Evolutionary conservation across 1,140 invertebrate genomes (phyloP).

Genomic region (Marisa cornuarietis): DNA sequence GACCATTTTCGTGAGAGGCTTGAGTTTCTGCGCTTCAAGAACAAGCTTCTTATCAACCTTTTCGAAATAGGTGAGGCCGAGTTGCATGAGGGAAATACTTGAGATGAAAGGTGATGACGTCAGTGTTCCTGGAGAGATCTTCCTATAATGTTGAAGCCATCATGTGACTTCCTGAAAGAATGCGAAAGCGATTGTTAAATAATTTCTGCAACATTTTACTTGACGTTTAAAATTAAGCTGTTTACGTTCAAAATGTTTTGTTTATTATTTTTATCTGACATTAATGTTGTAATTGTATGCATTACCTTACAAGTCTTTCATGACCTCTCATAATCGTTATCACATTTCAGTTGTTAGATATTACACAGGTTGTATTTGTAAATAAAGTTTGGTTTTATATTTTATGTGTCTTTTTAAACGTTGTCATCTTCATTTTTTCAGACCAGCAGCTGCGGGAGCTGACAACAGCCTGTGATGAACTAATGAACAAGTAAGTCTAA

Average conservation of each 20-base stretch:
- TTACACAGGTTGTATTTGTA: neutral
- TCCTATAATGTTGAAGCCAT: neutral
- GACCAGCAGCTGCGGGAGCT: constrained; percentile 60
- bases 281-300: too few species aligned
- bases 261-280: too few species aligned
- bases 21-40: constrained; percentile 59
- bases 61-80: constrained; percentile 60
- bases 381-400: neutral
- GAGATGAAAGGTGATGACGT: neutral
- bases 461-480: constrained; percentile 59
- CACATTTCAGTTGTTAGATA: neutral
- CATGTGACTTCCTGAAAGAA: neutral
- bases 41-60: constrained; percentile 56
- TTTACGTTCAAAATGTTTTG: too few species aligned
- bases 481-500: constrained; percentile 47
- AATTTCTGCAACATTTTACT: too few species aligned
- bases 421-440: constrained; percentile 34
- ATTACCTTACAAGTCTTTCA: too few species aligned
- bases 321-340: too few species aligned
- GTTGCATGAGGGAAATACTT: neutral
- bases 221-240: neutral
- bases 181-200: neutral
- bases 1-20: constrained; percentile 57
- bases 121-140: too few species aligned
- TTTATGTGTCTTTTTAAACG: neutral